Conservation (phyloP, 1,140 invertebrate species). For the Melanaphis sacchari region DNA sequence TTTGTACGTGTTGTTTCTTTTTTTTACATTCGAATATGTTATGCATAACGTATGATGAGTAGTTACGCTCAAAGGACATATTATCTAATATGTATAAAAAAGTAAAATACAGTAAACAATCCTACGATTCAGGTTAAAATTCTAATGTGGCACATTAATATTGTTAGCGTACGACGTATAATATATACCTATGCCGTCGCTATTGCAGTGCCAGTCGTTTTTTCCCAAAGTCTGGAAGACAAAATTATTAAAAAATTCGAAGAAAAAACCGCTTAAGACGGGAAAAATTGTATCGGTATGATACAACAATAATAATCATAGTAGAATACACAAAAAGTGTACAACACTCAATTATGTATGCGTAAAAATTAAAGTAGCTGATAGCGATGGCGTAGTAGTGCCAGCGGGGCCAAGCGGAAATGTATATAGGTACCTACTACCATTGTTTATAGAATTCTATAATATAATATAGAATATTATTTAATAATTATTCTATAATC, state of each 20-base stretch:
- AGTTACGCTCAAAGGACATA: not conserved
- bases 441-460: too few relatives aligned
- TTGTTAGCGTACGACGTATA: not conserved
- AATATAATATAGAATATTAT: too few relatives aligned
- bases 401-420: constrained; percentile 15
- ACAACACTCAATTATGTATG: not conserved
- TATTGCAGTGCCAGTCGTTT: not conserved
- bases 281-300: not conserved
- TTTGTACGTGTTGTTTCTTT: not conserved
- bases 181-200: not conserved
- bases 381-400: not conserved
- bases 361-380: not conserved
- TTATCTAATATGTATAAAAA: not conserved
- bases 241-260: constrained; percentile 52
- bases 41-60: not conserved
- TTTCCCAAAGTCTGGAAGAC: constrained; percentile 29
- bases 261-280: not conserved
- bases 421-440: constrained; percentile 13
- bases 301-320: not conserved
- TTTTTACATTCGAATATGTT: not conserved
- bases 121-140: not conserved
- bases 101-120: not conserved
- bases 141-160: not conserved
- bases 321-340: not conserved
- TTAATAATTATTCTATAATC: too few relatives aligned